A percentile compares a stretch with the other conserved stretches of the same genome.
Conservation (phyloP, 2,888 invertebrate species). For the Ornithoptera alexandrae region DNA sequence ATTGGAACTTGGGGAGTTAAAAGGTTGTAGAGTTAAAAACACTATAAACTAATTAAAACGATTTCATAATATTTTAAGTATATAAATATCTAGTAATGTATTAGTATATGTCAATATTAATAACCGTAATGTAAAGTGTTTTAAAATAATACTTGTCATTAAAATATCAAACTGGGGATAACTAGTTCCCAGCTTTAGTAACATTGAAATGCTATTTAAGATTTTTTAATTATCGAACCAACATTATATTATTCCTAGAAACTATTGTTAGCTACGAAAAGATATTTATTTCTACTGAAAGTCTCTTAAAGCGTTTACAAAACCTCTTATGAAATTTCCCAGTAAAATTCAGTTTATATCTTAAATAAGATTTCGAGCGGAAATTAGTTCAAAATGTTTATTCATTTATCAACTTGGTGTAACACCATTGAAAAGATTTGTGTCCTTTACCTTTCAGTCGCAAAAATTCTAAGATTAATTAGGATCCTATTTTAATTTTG, state of each 20-base stretch:
- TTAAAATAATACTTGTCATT: background rate
- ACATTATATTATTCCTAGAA: background rate
- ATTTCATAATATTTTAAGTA: background rate
- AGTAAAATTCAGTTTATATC: constrained; percentile 8
- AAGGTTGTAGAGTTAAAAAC: no score
- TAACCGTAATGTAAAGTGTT: background rate
- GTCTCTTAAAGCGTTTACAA: constrained; percentile 9
- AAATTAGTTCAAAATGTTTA: constrained; percentile 23
- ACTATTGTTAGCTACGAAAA: background rate
- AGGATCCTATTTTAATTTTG: constrained; percentile 20
- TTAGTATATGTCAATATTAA: background rate
- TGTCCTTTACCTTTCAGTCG: constrained; percentile 20
- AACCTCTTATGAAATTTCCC: background rate
- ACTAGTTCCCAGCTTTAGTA: background rate
- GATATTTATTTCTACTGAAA: constrained; percentile 1
- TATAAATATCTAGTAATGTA: background rate
- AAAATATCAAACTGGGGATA: background rate
- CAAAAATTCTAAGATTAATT: constrained; percentile 23
- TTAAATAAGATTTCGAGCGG: constrained; percentile 16
- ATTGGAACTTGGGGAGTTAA: constrained; percentile 13
- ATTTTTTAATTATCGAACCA: background rate
- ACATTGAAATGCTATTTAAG: no score
- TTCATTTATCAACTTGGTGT: constrained; percentile 12
- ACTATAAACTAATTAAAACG: no score
- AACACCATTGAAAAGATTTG: constrained; percentile 21